Base-by-base conservation (phyloP, 2,797 vertebrate genomes). In the Taeniopygia guttata region DNA sequence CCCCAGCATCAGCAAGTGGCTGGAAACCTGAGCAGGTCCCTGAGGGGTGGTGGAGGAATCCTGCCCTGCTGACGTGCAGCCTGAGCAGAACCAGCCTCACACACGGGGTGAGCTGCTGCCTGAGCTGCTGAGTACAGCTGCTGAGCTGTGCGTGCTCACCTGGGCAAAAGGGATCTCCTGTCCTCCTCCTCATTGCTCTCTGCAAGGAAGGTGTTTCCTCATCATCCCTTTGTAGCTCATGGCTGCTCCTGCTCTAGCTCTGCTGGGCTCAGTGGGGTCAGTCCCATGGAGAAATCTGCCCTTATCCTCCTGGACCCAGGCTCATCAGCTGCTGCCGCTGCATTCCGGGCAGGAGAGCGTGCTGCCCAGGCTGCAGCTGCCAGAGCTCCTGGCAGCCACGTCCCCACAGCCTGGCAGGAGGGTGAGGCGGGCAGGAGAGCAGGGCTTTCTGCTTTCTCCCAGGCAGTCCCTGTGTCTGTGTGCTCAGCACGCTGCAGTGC, bases 81-180 rank as follows among this genome's bases (percentile, higher is more conserved):
- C 48, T 7, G 15, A 17, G 49, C 6, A 34, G 52, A 6, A 16
- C 38, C 6, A 43, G 46, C 23, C 54, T 56, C 49, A 7, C 46
- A 10, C 22, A 18, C 6, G 46, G 40, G 27, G 10, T 43, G 32
- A 3, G 7, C n/a, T 20, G 0, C 46, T 64, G 66, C 30, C 32
- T 32, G 7, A 29, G 13, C 13, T 0, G 3, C 5, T 54, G 49
- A 29, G n/a, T 21, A 8, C 7, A 15, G 18, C 48, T 19, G 16
- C 27, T 46, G 25, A 52, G 48, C 38, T 38, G 2, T 0, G 3
- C 2, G 0, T 5, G 18, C n/a, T 75, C 38, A 18, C 4, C 13
- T 48, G 32, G 49, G 42, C 1, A 46, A n/a, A 48, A 21, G 5
- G 23, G 3, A 20, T 32, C 25, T 70, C 11, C 21, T n/a, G 5